Conservation (phyloP, 64 coral and sea anemone species). For the Montipora efflorescens region DNA sequence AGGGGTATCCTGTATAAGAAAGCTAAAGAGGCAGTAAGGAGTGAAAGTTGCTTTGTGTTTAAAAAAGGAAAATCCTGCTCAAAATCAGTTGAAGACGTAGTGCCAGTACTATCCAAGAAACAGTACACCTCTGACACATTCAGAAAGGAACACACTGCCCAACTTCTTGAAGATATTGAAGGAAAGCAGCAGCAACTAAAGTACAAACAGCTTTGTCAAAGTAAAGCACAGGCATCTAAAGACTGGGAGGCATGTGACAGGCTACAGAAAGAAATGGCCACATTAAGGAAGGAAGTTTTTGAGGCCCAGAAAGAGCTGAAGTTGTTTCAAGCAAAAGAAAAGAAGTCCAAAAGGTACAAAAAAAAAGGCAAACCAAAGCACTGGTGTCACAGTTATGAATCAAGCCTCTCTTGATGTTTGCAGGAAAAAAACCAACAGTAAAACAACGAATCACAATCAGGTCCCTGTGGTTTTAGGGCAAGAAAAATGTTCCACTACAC, state of each 20-base stretch:
- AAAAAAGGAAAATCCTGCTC: constrained; percentile 19
- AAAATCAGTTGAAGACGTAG: neutral
- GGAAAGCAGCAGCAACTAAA: constrained; percentile 37
- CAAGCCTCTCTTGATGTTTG: neutral
- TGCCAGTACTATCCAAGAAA: neutral
- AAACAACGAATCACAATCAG: constrained; percentile 14
- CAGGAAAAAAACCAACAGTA: constrained; percentile 8
- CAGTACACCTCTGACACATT: constrained; percentile 9
- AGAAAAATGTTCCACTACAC: neutral
- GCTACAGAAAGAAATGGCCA: constrained; percentile 29
- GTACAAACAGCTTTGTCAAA: constrained; percentile 21
- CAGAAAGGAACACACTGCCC: constrained; percentile 26
- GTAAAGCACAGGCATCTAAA: constrained; percentile 34
- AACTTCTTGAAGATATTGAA: neutral
- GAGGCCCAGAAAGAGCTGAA: constrained; percentile 14
- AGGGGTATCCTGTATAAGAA: constrained; percentile 22
- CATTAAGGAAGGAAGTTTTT: constrained; percentile 11
- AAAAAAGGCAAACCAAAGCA: constrained; percentile 17
- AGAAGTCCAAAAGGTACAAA: constrained; percentile 49
- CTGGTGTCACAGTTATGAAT: neutral
- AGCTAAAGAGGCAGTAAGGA: constrained; percentile 20
- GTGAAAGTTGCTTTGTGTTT: neutral
- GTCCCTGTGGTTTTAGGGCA: neutral
- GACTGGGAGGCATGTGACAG: constrained; percentile 23
- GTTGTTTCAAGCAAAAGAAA: constrained; percentile 32